phyloP scores from a whole-genome alignment of 92 coral and sea anemone genomes.

The Bergia puertoricense region DNA sequence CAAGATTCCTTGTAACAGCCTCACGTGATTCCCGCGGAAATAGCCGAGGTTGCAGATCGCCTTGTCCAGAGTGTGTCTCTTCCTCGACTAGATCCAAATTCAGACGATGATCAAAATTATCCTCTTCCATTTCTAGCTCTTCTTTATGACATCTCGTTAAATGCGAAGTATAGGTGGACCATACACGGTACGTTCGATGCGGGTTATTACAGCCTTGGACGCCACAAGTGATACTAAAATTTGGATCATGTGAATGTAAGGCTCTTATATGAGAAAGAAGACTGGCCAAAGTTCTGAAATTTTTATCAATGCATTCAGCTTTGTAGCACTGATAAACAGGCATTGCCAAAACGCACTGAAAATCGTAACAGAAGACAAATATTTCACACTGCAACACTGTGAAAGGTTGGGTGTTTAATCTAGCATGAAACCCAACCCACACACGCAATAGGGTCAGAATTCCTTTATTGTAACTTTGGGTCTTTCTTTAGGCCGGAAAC shows the following conservation, averaged over 20 bases:
- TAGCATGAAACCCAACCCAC: no score
- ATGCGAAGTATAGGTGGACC: conserved; percentile 16
- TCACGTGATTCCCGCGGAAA: neutral
- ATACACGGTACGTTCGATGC: conserved; percentile 19
- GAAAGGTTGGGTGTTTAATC: no score
- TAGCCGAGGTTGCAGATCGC: neutral
- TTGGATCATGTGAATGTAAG: conserved; percentile 4
- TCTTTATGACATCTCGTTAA: conserved; percentile 18
- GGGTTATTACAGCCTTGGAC: conserved; percentile 7
- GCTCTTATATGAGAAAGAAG: conserved; percentile 26
- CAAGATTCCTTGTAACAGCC: conserved; percentile 2
- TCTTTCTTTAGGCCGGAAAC: no score
- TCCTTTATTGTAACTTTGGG: no score
- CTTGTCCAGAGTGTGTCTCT: neutral
- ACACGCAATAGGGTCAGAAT: no score
- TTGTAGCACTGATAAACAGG: no score
- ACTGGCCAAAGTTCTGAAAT: neutral
- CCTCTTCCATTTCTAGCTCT: neutral
- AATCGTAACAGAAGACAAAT: no score
- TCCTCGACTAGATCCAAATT: neutral
- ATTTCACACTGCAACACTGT: no score
- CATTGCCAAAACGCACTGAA: no score
- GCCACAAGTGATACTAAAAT: conserved; percentile 11
- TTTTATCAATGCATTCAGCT: neutral
- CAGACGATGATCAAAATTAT: neutral